Evolutionary conservation across 92 coral and sea anemone species (phyloP).

Genomic region (Diadumene lineata): DNA sequence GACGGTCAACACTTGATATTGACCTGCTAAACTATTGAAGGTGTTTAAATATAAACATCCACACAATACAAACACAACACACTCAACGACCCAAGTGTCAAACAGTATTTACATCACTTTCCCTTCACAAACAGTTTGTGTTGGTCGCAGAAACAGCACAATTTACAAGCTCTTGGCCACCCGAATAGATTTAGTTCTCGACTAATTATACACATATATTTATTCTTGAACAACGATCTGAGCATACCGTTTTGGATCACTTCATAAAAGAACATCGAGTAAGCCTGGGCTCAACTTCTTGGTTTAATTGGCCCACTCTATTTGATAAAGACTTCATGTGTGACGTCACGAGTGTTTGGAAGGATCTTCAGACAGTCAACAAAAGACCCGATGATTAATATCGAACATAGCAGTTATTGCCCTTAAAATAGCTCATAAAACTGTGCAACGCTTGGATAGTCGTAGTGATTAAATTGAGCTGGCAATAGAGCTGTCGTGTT

Average conservation of each 20-base stretch:
- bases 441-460: constrained; percentile 35
- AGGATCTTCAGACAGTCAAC: constrained; percentile 35
- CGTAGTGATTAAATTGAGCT: constrained; percentile 33
- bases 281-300: constrained; percentile 1
- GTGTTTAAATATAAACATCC: constrained; percentile 33
- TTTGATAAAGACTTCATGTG: constrained; percentile 28
- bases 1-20: constrained; percentile 24
- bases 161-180: constrained; percentile 15
- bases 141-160: constrained; percentile 16
- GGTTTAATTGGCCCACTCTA: constrained; percentile 37
- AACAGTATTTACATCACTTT: constrained; percentile 33
- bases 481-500: constrained; percentile 22
- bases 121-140: constrained; percentile 25
- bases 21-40: constrained; percentile 46
- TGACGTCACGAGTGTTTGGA: constrained; percentile 38
- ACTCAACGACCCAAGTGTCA: constrained; percentile 26
- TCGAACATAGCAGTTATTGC: constrained; percentile 42
- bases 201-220: not conserved
- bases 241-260: constrained; percentile 17
- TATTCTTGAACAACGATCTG: constrained; percentile 21
- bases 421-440: constrained; percentile 37
- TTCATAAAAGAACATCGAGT: constrained; percentile 9
- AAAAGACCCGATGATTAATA: constrained; percentile 42
- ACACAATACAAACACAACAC: constrained; percentile 36
- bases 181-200: constrained; percentile 17